These are phyloP conservation scores for Indri indri DNA, from an alignment of 2,113 vertebrate genomes.

Conservation along the genomic window DNA sequence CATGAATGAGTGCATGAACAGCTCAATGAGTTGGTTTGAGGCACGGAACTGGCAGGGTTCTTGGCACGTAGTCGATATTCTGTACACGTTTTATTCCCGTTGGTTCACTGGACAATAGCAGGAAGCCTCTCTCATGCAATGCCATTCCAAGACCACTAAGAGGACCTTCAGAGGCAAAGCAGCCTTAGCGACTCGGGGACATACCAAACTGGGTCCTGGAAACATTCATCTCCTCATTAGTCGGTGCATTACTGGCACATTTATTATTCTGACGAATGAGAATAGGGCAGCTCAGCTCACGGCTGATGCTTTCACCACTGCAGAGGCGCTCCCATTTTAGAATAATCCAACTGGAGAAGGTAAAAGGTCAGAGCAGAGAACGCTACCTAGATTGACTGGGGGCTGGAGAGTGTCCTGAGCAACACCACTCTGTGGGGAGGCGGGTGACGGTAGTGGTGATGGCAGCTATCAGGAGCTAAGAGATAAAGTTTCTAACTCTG, in stretches of 20 bases:
- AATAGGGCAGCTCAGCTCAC: background rate
- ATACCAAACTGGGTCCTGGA: background rate
- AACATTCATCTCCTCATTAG: background rate
- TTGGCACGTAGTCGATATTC: background rate
- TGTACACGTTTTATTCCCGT: background rate
- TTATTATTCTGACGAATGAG: background rate
- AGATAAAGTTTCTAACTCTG: background rate
- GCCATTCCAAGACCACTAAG: background rate
- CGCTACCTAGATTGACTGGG: too few species aligned
- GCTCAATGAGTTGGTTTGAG: background rate
- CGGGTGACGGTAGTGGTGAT: accelerated
- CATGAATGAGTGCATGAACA: background rate
- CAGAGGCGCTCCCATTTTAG: background rate
- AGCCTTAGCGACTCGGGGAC: background rate
- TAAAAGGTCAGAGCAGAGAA: background rate
- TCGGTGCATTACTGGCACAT: background rate
- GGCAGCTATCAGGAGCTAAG: background rate
- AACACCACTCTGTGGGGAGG: background rate
- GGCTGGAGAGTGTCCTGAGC: background rate
- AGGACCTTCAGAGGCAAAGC: background rate
- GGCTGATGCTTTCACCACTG: background rate
- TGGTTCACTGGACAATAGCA: background rate
- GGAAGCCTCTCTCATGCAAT: background rate
- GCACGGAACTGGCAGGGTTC: background rate
- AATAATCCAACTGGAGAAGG: background rate